Evolutionary conservation across 2,113 vertebrate genomes (phyloP), one percentile per base, ranked within the genome.

Genomic region (Nerophis ophidion): DNA sequence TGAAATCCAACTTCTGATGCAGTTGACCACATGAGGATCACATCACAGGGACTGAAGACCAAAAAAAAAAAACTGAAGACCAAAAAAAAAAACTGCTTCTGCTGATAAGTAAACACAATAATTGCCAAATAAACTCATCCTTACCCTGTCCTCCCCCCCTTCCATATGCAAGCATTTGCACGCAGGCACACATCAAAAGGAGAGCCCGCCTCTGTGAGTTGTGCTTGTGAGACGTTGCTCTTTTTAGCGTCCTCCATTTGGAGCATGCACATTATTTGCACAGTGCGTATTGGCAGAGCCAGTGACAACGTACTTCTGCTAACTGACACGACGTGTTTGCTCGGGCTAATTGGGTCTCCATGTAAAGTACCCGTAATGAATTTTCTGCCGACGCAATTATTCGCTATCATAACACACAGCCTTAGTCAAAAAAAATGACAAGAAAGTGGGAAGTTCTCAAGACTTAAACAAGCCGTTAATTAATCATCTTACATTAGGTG

Each of bases 291-390:
- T 36, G 16, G 61, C 71, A 72, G 46, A 12, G 6, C 26, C 44
- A 12, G 67, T 66, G 67, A 52, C 68, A 70, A 71, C 60, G 48
- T 60, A 72, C 60, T 66, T 66, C 64, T 61, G 54, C 48, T 80
- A 78, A 84, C 65, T 64, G 74, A 58, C 71, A 50, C 74, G 70
- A 53, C 57, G 63, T 70, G 70, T 77, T 83, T 82, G 64, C 75
- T 69, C 73, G 61, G 58, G 72, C 59, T 87, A 83, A 87, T 84
- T 86, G 72, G 74, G 78, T 86, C 81, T 66, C 73, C 56, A 77
- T 80, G 74, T 78, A 80, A 60, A 73, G 61, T 74, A 72, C 36
- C 63, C 38, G 0, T 70, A 70, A 73, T 76, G 63, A 71, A 75
- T 73, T 76, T 53, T 48, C 64, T 63, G 62, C 42, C 61, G 60